phyloP scores from a whole-genome alignment of 2,888 invertebrate species.

The Thumatha senex region DNA sequence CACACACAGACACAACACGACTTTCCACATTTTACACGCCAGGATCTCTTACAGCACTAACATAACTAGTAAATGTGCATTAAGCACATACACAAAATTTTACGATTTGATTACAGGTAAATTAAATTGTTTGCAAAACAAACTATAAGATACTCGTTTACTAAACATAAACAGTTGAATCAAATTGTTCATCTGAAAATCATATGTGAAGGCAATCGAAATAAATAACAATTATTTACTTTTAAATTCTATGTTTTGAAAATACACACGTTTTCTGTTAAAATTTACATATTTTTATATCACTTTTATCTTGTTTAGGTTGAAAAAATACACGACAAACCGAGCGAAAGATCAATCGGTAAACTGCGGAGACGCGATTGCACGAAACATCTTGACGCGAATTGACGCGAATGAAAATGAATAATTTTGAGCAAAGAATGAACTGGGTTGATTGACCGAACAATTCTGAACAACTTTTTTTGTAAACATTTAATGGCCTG shows the following conservation, averaged over 20 bases:
- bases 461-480: too few species aligned
- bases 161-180: slow-evolving; percentile 67
- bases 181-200: slow-evolving; percentile 44
- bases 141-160: slow-evolving; percentile 68
- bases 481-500: too few species aligned
- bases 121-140: slow-evolving; percentile 72
- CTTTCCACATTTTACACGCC: slow-evolving; percentile 32
- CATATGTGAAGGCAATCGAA: not conserved
- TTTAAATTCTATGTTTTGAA: too few species aligned
- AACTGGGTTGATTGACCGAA: too few species aligned
- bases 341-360: not conserved
- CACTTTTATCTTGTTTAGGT: slow-evolving; percentile 9
- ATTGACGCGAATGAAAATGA: too few species aligned
- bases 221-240: too few species aligned
- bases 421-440: too few species aligned
- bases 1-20: slow-evolving; percentile 45
- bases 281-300: slow-evolving; percentile 49
- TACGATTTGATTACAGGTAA: slow-evolving; percentile 48
- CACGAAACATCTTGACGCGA: too few species aligned
- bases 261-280: slow-evolving; percentile 50
- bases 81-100: slow-evolving; percentile 30
- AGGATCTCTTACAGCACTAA: slow-evolving; percentile 29
- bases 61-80: slow-evolving; percentile 27
- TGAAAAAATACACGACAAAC: slow-evolving; percentile 8
- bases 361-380: too few species aligned